Evolutionary conservation across 2,113 vertebrate genomes (phyloP), one percentile per base, ranked within the genome.

Genomic region (Crotalus viridis): DNA sequence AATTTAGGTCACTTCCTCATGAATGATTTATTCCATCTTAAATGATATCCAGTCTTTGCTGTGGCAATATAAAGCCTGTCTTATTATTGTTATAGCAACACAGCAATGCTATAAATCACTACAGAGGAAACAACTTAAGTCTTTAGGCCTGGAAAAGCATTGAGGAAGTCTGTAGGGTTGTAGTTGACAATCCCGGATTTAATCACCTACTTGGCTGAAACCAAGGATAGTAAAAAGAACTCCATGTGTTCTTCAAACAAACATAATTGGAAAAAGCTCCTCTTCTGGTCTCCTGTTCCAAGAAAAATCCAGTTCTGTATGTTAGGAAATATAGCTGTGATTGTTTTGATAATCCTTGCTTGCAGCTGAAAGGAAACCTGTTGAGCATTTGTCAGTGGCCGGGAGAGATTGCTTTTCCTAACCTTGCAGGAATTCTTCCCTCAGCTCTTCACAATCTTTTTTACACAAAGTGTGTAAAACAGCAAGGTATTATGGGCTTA

Each of bases 291-390:
- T 81, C 0, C 0, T 88, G 89, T n/a, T 69, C 46, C 56, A 86
- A 3, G 15, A 54, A 69, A 51, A 56, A 22, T 8, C 81, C 74
- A 61, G 15, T 28, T n/a, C 51, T 55, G 89, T 12, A 17, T 12
- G n/a, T 64, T 43, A 9, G 17, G 22, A 74, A 33, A 39, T n/a
- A 5, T n/a, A 59, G 7, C 90, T 1, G 2, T 0, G 0, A 22
- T 39, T n/a, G 33, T 22, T 64, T 74, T 88, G 59, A 2, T 0
- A 22, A 8, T 0, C 26, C 17, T 21, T 0, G 1, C 1, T 0
- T 2, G 55, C 4, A 33, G 0, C 15, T 12, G 2, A 0, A 2
- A 10, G 24, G 0, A 43, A 24, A 10, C 28, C 0, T 10, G 2
- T 21, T 0, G 0, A 33, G 55, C 24, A 61, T 59, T 51, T 81